Evolutionary conservation across 2,113 vertebrate genomes (phyloP), one percentile per base, ranked within the genome.

Genomic region (Dicaeum eximium): DNA sequence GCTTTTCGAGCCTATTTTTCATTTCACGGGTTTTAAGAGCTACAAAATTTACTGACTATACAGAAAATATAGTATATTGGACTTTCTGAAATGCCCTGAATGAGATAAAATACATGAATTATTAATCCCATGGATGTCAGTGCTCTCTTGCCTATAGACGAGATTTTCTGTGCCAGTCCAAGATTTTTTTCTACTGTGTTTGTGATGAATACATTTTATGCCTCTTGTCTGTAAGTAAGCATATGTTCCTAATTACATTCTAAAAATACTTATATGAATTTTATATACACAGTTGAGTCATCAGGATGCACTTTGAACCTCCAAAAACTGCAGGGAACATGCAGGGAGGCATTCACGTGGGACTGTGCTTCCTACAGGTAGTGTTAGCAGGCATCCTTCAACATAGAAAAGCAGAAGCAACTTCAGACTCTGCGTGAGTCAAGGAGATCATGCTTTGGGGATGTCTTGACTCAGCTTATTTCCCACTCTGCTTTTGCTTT

Each of bases 41-140:
- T 94, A 95, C 89, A 97, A 97, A 98, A 98, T 97, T 97, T 97
- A 98, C 97, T 97, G 96, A 98, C 95, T 97, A 72, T 90, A 97
- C 80, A 91, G 96, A 97, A 98, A 97, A 97, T 96, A 95, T 74
- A 97, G 88, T 91, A 95, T 98, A 98, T 98, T 97, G 95, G 95
- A 95, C 94, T 96, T 96, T 94, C 83, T 51, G n/a, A 98, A 98
- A 97, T 96, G 80, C 44, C 67, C 67, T 65, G 92, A 97, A 96
- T 97, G 96, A 20, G 78, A 97, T 97, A 97, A 97, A 97, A 96
- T 84, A 90, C 53, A 92, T 98, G 95, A 98, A 98, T 98, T 98
- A 98, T 98, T 98, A 98, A 98, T 96, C 90, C 70, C 86, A 61
- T 82, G 77, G 88, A 97, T 95, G 57, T 92, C 66, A 95, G 70